Base-by-base conservation (phyloP, 2,888 invertebrate species). In the Willowsia nigromaculata region DNA sequence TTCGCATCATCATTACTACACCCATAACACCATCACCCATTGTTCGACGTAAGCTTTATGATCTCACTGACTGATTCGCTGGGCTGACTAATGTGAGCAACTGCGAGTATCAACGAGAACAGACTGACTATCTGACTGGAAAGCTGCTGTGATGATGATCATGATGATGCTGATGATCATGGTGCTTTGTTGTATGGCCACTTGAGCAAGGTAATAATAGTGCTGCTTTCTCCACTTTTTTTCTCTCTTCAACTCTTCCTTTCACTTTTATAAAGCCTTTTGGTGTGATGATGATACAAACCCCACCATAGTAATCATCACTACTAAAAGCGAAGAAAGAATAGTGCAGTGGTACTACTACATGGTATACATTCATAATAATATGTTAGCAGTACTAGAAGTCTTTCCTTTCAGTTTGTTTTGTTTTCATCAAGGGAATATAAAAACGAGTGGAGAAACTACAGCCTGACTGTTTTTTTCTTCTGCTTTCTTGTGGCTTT, bases 371-470 rank as follows among this genome's bases (percentile, higher is more conserved):
- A n/a, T n/a, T n/a, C n/a, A n/a, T n/a, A n/a, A n/a, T n/a, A n/a
- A n/a, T n/a, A n/a, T n/a, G n/a, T n/a, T n/a, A n/a, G n/a, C n/a
- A n/a, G n/a, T n/a, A n/a, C n/a, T n/a, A n/a, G n/a, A n/a, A n/a
- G n/a, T n/a, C 65, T 82, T 47, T 15, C 33, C 27, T 53, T 86
- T 62, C 50, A 80, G 68, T 56, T 86, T 86, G 86, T 80, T 86
- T 86, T 86, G 86, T 80, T 86, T 86, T 86, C 86, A 86, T 86
- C 86, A 80, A 86, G 86, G 86, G 80, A 80, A 86, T 86, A 68
- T 5, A 80, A 80, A 85, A 47, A 65, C 56, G 40, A 53, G 43
- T 62, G 62, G 7, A n/a, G 13, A 78, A 50, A 11, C 27, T 74
- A n/a, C 22, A 78, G 33, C 50, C 33, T 37, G n/a, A 56, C 53